Percentiles rank a stretch among this genome's conserved stretches.
Evolutionary conservation across 2,888 invertebrate species (phyloP).

Genomic region (Alloplasta piceator): DNA sequence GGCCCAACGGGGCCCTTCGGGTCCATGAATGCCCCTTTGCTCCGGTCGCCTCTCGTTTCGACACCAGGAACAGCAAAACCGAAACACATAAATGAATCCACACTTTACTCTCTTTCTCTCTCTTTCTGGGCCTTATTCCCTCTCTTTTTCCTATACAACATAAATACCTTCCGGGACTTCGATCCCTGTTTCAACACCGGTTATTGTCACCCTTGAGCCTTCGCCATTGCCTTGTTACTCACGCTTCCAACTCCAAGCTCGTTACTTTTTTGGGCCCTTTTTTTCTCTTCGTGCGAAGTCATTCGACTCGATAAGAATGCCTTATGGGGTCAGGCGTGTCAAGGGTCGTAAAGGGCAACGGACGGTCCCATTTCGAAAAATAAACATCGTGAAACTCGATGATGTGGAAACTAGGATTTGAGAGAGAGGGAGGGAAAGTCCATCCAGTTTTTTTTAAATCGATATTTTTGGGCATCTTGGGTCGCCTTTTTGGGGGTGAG

Average conservation of each 20-base stretch:
- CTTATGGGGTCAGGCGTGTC: not conserved
- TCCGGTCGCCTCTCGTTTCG: slow-evolving; percentile 23
- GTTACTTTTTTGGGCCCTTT: slow-evolving; percentile 9
- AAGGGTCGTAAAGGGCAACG: not conserved
- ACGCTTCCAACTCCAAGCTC: not conserved
- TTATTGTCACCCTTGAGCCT: slow-evolving; percentile 48
- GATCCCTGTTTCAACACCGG: slow-evolving; percentile 61
- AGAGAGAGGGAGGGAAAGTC: not conserved
- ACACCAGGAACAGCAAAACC: slow-evolving; percentile 42
- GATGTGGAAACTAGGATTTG: not conserved
- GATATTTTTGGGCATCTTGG: no score
- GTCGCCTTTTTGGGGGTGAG: no score
- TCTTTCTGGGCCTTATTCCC: not conserved
- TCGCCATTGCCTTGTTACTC: slow-evolving; percentile 33
- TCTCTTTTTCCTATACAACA: slow-evolving; percentile 16
- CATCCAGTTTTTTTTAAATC: no score
- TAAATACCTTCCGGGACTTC: slow-evolving; percentile 60
- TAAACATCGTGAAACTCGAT: not conserved
- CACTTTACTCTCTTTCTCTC: not conserved
- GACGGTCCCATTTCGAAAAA: not conserved
- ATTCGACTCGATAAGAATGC: slow-evolving; percentile 35
- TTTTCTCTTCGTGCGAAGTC: not conserved
- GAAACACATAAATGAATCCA: slow-evolving; percentile 48
- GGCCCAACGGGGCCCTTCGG: slow-evolving; percentile 53
- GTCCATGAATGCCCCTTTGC: slow-evolving; percentile 39